Base-by-base conservation (phyloP, 2,113 vertebrate genomes). In the Argyrosomus japonicus region DNA sequence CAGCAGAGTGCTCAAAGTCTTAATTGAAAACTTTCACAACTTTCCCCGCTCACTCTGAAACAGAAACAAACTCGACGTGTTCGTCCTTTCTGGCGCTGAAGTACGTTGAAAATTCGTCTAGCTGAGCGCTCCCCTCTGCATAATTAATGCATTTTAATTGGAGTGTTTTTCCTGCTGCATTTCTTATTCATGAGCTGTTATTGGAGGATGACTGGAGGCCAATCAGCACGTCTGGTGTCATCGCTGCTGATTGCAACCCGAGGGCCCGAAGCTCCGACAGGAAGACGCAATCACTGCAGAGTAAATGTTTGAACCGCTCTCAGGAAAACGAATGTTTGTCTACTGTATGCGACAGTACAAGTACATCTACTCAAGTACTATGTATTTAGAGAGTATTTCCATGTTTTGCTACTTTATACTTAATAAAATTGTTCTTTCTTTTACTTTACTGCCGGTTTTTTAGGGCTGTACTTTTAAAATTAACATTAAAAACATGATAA, bases 161-260 rank as follows among this genome's bases (percentile, higher is more conserved):
- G 81, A 87, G 83, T 86, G 88, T 87, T 89, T 88, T 92, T 91
- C 79, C 86, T 87, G 88, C 78, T 6, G 27, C 84, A 90, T 92
- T 81, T 87, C 87, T 91, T 88, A 92, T 92, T 92, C 89, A 91
- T 90, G 88, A 91, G 89, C 75, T 78, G 84, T 88, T 84, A 91
- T 85, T 86, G 88, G 88, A 83, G 87, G 86, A 91, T 70, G 88
- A 90, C 86, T 86, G 74, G 56, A 36, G 82, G 83, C 88, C 83
- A 80, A 89, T 89, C 88, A 82, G 76, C 70, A 29, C 36, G 77
- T 88, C 82, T 61, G 36, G 68, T 82, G 82, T 86, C 87, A 85
- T 68, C 72, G 45, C 79, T 53, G 80, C 75, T 84, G 88, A 87
- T 84, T 81, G 67, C n/a, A 11, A 75, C 71, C 82, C 21, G 77